Base-by-base conservation (phyloP, 2,797 vertebrate genomes). In the Coracias cyanogaster region DNA sequence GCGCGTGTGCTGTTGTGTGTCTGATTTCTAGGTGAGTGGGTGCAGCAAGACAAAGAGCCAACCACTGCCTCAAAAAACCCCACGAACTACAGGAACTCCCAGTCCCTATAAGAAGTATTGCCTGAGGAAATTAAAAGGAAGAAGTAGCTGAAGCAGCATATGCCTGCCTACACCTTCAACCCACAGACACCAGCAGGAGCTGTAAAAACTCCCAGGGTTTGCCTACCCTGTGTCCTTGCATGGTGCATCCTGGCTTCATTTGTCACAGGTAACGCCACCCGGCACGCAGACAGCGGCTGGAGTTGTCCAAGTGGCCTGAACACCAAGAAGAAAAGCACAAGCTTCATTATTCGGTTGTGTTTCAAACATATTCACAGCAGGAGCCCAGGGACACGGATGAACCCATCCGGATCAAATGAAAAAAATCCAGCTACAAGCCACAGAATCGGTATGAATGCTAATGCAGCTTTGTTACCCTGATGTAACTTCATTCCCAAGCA, bases 71-170 rank as follows among this genome's bases (percentile, higher is more conserved):
- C 72, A 5, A 82, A 72, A 33, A 57, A 52, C 45, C 28, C 52
- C 51, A 35, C 77, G 62, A 41, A 80, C 78, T 76, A 55, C 67
- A 82, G 86, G 51, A 96, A 69, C 82, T 85, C 79, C 94, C 92
- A 88, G 85, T 61, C 69, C 57, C 79, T 85, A 1, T 9, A 55
- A 58, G 94, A 95, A 91, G 58, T 21, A 26, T 7, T 62, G 92
- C 91, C 91, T 1, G 57, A 12, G 91, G 94, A 57, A 93, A 91
- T 89, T 45, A 83, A 94, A 96, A 82, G 11, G 14, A 71, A 64
- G 48, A 49, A 92, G 82, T 2, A 78, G 93, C 96, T 94, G 94
- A 96, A 82, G 93, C 91, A 93, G 94, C 94, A 92, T n/a, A 64
- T 24, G 82, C 29, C 86, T 93, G 86, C 84, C 91, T 58, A 78